These are phyloP conservation scores for Apodemia zela DNA, from an alignment of 2,888 invertebrate species.

Conservation along the genomic window DNA sequence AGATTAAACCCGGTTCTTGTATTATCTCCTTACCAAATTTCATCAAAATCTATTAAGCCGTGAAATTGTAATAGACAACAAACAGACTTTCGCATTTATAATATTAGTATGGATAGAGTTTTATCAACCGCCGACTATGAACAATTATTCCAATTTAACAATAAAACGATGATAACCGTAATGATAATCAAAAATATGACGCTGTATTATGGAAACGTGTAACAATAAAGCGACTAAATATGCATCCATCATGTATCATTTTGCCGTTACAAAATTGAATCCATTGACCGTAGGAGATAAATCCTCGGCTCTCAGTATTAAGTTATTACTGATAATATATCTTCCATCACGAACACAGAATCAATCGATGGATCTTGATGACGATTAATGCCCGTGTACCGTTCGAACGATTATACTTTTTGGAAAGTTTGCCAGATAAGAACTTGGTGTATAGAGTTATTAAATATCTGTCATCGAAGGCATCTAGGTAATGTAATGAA, in stretches of 20 bases:
- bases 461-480: too few relatives aligned
- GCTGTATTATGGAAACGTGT: not conserved
- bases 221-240: not conserved
- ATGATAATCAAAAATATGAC: not conserved
- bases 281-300: slow-evolving; percentile 38
- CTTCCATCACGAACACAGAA: slow-evolving; percentile 22
- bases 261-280: slow-evolving; percentile 45
- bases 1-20: too few relatives aligned
- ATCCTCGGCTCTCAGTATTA: slow-evolving; percentile 40
- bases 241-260: slow-evolving; percentile 11
- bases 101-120: too few relatives aligned
- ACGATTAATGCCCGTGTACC: slow-evolving; percentile 2
- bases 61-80: too few relatives aligned
- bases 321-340: slow-evolving; percentile 54
- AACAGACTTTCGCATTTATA: too few relatives aligned
- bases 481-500: too few relatives aligned
- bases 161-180: not conserved
- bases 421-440: not conserved
- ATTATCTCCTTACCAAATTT: too few relatives aligned
- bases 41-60: too few relatives aligned
- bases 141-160: too few relatives aligned
- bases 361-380: slow-evolving; percentile 4
- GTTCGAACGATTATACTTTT: slow-evolving; percentile 5
- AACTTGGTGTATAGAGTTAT: too few relatives aligned
- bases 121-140: too few relatives aligned